Evolutionary conservation across 2,113 vertebrate species (phyloP), one percentile per base, ranked within the genome.

Genomic region (Asarcornis scutulata): DNA sequence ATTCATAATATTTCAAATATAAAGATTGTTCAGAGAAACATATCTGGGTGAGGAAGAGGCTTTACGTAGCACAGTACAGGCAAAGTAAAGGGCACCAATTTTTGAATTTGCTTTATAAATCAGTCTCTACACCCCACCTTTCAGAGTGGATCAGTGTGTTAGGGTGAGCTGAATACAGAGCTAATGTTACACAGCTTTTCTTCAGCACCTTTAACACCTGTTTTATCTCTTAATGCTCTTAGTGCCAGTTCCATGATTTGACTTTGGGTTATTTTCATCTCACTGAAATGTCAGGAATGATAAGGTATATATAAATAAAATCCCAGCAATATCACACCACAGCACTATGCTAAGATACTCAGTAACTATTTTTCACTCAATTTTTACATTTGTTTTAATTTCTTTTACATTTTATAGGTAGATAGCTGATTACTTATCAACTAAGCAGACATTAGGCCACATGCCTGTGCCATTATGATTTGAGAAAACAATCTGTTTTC

Each of bases 201-300:
- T 82, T 73, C 71, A 69, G 38, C 38, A 80, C 59, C 52, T 93
- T 93, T 81, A 90, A 86, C 76, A 90, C 67, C 90, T 95, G 31
- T 69, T 95, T 86, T 90, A 95, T 95, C 96, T 90, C 68, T 59
- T 95, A 91, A 95, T 95, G 64, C 69, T 89, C 88, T 93, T 95
- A 95, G 72, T 86, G 64, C 55, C 56, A 67, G 80, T 67, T 82
- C 40, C 46, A 34, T 75, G 42, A 89, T 82, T 83, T 74, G 48
- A 67, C 56, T 81, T 72, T 36, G 55, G 44, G 72, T 95, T 95
- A 83, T 88, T 95, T 92, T 83, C 72, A 72, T 90, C 73, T 82
- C 56, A 64, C 40, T 59, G 52, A 97, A 92, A 91, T 91, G 82
- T 93, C 88, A 95, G 25, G 64, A 93, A 90, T 52, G 4, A 66